phyloP scores from a whole-genome alignment of 2,797 vertebrate species.

The Gobionotothen gibberifrons region DNA sequence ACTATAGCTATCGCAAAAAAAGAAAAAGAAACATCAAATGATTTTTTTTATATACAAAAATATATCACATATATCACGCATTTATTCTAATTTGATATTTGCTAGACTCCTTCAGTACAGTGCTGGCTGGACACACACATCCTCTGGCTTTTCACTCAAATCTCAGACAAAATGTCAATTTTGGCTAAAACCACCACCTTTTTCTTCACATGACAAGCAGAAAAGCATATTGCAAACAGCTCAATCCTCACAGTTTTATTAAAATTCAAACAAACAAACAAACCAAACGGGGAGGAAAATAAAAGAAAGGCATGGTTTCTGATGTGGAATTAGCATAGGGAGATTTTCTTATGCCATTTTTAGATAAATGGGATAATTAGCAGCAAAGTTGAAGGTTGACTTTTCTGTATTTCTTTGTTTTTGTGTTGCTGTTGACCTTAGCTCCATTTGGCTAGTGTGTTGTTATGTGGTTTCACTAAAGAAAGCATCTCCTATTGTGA shows the following conservation, averaged over 20 bases:
- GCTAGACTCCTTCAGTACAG: conserved; percentile 89
- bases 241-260: conserved; percentile 84
- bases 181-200: conserved; percentile 67
- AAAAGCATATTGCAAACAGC: conserved; percentile 83
- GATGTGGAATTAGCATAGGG: conserved; percentile 61
- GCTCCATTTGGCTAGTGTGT: conserved; percentile 53
- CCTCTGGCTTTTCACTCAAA: conserved; percentile 75
- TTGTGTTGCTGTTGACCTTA: conserved; percentile 50
- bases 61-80: conserved; percentile 91
- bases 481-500: conserved; percentile 83
- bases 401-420: conserved; percentile 44
- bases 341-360: conserved; percentile 56
- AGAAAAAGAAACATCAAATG: conserved; percentile 82
- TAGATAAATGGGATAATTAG: conserved; percentile 75
- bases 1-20: conserved; percentile 82
- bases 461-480: conserved; percentile 56
- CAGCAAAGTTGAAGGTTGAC: conserved; percentile 74
- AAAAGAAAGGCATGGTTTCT: conserved; percentile 51
- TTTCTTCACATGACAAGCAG: conserved; percentile 74
- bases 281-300: conserved; percentile 40
- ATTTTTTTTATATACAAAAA: conserved; percentile 95
- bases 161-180: conserved; percentile 64
- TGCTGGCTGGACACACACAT: conserved; percentile 86
- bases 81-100: conserved; percentile 89
- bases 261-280: conserved; percentile 66